These are phyloP conservation scores for Dendrolimus kikuchii DNA, from an alignment of 1,140 invertebrate species.

Conservation along the genomic window DNA sequence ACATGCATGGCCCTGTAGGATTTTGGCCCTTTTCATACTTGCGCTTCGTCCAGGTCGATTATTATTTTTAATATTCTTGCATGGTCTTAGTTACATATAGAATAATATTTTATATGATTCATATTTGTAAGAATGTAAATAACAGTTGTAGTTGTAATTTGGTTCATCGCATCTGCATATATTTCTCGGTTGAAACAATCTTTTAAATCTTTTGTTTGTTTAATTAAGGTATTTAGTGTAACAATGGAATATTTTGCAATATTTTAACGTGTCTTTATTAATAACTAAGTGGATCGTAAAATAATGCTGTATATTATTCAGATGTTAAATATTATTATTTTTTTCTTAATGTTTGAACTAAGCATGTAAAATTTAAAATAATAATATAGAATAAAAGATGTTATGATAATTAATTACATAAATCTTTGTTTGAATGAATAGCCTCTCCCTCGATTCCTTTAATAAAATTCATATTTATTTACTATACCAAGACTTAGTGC, in stretches of 20 bases:
- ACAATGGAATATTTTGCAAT: slow-evolving; percentile 68
- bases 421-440: slow-evolving; percentile 60
- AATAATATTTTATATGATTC: too few species aligned
- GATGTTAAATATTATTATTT: slow-evolving; percentile 71
- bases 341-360: slow-evolving; percentile 69
- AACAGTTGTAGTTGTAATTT: slow-evolving; percentile 3
- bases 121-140: too few species aligned
- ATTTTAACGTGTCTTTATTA: slow-evolving; percentile 43
- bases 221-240: slow-evolving; percentile 44
- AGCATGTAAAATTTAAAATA: slow-evolving; percentile 72
- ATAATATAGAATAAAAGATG: slow-evolving; percentile 72
- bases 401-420: slow-evolving; percentile 71
- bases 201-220: slow-evolving; percentile 10
- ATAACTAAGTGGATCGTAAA: slow-evolving; percentile 60
- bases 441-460: slow-evolving; percentile 36
- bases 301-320: slow-evolving; percentile 66
- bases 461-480: too few species aligned
- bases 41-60: too few species aligned
- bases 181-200: neutral
- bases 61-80: too few species aligned
- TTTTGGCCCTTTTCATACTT: too few species aligned
- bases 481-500: too few species aligned
- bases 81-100: too few species aligned
- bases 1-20: too few species aligned
- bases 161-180: slow-evolving; percentile 10